Percentiles rank a stretch among this genome's conserved stretches.
Conservation (phyloP, 2,113 vertebrate species). For the Hystrix brachyura region DNA sequence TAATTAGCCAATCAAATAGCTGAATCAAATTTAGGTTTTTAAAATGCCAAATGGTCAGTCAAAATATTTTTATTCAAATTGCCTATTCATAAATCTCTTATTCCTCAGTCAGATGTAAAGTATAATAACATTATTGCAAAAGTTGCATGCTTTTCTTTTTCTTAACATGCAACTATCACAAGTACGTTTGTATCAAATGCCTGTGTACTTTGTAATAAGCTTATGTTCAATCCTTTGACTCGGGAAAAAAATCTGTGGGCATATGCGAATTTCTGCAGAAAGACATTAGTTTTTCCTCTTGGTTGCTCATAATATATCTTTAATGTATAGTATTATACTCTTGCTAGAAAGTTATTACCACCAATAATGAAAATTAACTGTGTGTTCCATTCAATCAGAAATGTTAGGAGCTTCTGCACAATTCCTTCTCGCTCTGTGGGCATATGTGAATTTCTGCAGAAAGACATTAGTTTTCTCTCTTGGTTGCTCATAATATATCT, state of each 20-base stretch:
- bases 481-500: not conserved
- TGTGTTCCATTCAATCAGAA: not conserved
- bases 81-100: not conserved
- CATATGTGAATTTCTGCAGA: not conserved
- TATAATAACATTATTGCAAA: not conserved
- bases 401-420: not conserved
- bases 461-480: not conserved
- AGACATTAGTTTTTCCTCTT: not conserved
- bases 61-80: conserved; percentile 30
- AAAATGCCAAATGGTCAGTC: not conserved
- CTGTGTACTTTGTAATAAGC: not conserved
- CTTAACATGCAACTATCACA: not conserved
- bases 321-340: not conserved
- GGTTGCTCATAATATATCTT: not conserved
- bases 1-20: not conserved
- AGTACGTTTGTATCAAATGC: not conserved
- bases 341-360: not conserved
- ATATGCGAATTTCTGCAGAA: not conserved
- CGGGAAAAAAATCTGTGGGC: not conserved
- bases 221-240: not conserved
- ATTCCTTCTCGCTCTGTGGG: not conserved
- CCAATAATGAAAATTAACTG: not conserved
- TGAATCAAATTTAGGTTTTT: not conserved
- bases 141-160: not conserved
- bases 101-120: conserved; percentile 5